Evolutionary conservation across 2,797 vertebrate species (phyloP).

Genomic region (Halcyon badia): DNA sequence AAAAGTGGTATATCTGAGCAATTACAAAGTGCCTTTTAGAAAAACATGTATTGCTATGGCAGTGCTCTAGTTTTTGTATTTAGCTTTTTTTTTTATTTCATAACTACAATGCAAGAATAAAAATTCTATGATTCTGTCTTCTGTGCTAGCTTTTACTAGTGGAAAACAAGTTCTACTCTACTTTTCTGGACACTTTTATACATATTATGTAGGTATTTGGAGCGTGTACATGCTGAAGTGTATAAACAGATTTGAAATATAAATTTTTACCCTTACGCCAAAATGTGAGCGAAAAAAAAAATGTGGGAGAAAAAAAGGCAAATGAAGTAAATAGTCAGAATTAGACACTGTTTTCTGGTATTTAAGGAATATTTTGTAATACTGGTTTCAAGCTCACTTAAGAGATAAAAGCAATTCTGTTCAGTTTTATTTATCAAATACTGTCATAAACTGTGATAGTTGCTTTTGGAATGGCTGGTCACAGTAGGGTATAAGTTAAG

Average conservation of each 20-base stretch:
- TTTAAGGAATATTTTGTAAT: neutral
- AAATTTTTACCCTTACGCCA: neutral
- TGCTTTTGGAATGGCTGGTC: conserved; percentile 12
- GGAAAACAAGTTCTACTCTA: conserved; percentile 43
- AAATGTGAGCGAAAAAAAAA: neutral
- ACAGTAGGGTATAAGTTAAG: neutral
- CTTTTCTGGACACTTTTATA: conserved; percentile 17
- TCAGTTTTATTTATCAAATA: neutral
- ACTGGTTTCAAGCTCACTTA: conserved; percentile 1
- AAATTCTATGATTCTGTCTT: neutral
- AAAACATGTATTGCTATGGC: conserved; percentile 25
- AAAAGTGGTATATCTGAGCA: neutral
- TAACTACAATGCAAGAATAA: conserved; percentile 6
- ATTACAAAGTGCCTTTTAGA: conserved; percentile 41
- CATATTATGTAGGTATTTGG: neutral
- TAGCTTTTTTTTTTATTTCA: neutral
- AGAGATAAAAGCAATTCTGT: neutral
- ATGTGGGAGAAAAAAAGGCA: neutral
- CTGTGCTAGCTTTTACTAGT: conserved; percentile 20
- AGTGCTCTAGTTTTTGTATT: conserved; percentile 31
- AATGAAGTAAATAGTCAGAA: neutral
- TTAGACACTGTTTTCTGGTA: neutral
- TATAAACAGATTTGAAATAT: neutral
- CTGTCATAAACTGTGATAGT: neutral
- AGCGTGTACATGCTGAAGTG: conserved; percentile 21